Percentiles rank a stretch among this genome's conserved stretches.
These are phyloP conservation scores for Congeria kusceri DNA, from an alignment of 2,888 invertebrate genomes.

Conservation along the genomic window DNA sequence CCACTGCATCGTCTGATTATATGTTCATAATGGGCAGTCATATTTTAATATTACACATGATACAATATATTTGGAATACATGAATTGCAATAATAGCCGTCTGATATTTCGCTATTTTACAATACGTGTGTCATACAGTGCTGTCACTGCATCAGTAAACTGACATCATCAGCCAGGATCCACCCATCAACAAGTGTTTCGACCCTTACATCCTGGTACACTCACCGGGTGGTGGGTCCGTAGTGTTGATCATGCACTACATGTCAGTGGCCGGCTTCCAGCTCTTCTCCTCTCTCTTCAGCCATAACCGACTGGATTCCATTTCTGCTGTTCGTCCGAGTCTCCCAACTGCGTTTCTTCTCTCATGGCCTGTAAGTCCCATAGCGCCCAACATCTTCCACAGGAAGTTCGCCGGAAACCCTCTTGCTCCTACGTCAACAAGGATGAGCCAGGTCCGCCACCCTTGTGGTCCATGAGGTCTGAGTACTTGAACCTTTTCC, in stretches of 20 bases:
- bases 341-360: background rate
- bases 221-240: conserved; percentile 6
- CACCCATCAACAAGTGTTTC: conserved; percentile 7
- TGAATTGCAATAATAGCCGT: no score
- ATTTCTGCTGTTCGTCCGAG: background rate
- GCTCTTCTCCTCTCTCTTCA: background rate
- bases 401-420: background rate
- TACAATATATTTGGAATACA: no score
- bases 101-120: no score
- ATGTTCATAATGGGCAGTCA: no score
- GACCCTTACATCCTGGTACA: background rate
- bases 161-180: conserved; percentile 1
- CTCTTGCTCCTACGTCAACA: background rate
- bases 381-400: conserved; percentile 1
- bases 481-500: no score
- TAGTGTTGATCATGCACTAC: conserved; percentile 3
- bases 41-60: no score
- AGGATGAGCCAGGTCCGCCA: background rate
- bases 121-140: no score
- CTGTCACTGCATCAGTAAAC: no score
- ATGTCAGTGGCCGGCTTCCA: background rate
- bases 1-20: no score
- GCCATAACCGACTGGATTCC: background rate
- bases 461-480: no score
- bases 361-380: background rate